Evolutionary conservation across 1,140 invertebrate species (phyloP).

Genomic region (Drosophila bocqueti): DNA sequence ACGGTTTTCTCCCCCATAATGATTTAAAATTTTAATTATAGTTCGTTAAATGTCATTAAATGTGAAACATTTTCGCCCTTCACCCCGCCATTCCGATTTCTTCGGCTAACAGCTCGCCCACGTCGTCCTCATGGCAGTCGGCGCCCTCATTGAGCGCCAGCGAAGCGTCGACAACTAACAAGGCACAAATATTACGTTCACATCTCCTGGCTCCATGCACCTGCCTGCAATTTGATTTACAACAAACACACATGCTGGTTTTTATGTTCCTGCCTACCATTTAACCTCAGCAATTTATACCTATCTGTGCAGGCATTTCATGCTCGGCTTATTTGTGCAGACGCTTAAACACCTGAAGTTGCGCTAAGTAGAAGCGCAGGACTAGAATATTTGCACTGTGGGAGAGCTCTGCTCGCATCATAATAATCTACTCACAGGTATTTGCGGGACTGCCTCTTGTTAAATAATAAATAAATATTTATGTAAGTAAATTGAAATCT

Average conservation of each 20-base stretch:
- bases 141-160: conserved; percentile 66
- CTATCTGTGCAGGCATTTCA: conserved; percentile 61
- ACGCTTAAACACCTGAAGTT: conserved; percentile 38
- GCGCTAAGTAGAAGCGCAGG: conserved; percentile 9
- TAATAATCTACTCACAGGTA: neutral
- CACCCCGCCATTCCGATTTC: neutral
- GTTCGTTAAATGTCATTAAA: conserved; percentile 79
- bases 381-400: conserved; percentile 13
- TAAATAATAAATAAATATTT: neutral
- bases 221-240: conserved; percentile 72
- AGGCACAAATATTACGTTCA: conserved; percentile 75
- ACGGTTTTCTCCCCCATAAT: conserved; percentile 31
- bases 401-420: neutral
- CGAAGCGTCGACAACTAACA: conserved; percentile 74
- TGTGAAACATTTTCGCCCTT: conserved; percentile 55
- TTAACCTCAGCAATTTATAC: conserved; percentile 24
- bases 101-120: neutral
- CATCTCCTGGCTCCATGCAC: conserved; percentile 54
- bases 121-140: neutral
- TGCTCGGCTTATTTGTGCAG: conserved; percentile 73
- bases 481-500: neutral
- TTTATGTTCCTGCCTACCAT: conserved; percentile 13
- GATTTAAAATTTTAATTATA: conserved; percentile 76
- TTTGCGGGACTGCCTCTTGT: neutral
- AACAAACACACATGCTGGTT: conserved; percentile 30